Evolutionary conservation across 2,888 invertebrate genomes (phyloP).

Genomic region (Pyrochroa serraticornis): DNA sequence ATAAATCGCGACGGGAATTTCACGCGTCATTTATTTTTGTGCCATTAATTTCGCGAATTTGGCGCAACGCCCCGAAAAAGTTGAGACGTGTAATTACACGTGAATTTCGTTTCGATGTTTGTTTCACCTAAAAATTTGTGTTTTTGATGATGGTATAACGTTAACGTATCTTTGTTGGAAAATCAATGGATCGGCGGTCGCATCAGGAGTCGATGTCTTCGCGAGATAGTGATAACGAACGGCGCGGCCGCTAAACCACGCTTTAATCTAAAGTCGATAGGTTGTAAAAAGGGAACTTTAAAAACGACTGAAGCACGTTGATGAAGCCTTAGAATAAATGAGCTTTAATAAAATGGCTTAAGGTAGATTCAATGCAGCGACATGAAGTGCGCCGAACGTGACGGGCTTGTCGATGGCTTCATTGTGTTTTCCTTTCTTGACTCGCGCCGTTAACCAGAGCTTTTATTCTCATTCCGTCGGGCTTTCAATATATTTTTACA

Average conservation of each 20-base stretch:
- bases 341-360: conserved; percentile 50
- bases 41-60: too few relatives aligned
- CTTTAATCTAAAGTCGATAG: conserved; percentile 41
- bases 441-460: conserved; percentile 28
- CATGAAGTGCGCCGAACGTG: conserved; percentile 48
- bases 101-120: too few relatives aligned
- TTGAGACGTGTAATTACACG: too few relatives aligned
- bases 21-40: too few relatives aligned
- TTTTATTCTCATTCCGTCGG: conserved; percentile 31
- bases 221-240: conserved; percentile 18
- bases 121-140: too few relatives aligned
- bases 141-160: too few relatives aligned
- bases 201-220: not conserved
- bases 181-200: too few relatives aligned
- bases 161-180: too few relatives aligned
- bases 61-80: too few relatives aligned
- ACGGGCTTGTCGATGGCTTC: conserved; percentile 43
- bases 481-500: conserved; percentile 25
- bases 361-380: conserved; percentile 46
- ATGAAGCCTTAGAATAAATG: conserved; percentile 50
- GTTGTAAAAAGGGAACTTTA: conserved; percentile 38
- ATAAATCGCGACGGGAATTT: too few relatives aligned
- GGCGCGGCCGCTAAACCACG: conserved; percentile 25
- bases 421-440: conserved; percentile 40
- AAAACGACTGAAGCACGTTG: conserved; percentile 37